Evolutionary conservation across 2,113 vertebrate species (phyloP).

Genomic region (Tragelaphus strepsiceros): DNA sequence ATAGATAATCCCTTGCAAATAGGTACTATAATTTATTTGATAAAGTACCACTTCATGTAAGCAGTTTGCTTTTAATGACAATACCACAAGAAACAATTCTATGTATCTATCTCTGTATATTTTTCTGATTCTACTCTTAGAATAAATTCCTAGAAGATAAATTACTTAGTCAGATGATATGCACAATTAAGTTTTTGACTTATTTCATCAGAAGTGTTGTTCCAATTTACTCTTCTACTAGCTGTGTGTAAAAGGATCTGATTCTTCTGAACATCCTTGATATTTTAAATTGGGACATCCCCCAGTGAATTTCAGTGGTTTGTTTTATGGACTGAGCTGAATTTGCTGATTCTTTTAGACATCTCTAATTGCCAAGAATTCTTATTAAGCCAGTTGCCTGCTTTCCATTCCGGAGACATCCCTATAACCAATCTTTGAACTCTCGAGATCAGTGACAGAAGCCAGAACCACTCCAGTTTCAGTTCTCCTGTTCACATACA

Average conservation of each 20-base stretch:
- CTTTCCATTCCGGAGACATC: neutral
- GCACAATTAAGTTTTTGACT: neutral
- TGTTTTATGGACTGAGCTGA: neutral
- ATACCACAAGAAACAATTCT: neutral
- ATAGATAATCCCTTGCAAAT: neutral
- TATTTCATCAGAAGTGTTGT: slow-evolving; percentile 2
- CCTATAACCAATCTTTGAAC: neutral
- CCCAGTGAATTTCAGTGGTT: neutral
- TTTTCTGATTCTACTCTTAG: neutral
- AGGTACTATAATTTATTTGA: neutral
- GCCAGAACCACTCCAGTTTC: neutral
- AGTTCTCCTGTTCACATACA: neutral
- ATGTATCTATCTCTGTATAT: neutral
- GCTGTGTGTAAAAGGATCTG: neutral
- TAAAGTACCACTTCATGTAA: neutral
- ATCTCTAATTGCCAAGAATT: neutral
- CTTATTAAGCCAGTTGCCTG: neutral
- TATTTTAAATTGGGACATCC: neutral
- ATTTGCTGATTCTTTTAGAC: neutral
- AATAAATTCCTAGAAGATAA: neutral
- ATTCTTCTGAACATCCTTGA: neutral
- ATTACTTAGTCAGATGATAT: neutral
- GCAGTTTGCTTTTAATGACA: neutral
- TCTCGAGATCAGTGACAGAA: neutral
- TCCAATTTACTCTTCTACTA: neutral